phyloP scores from a whole-genome alignment of 2,888 invertebrate genomes.

The Agriopis leucophaearia region DNA sequence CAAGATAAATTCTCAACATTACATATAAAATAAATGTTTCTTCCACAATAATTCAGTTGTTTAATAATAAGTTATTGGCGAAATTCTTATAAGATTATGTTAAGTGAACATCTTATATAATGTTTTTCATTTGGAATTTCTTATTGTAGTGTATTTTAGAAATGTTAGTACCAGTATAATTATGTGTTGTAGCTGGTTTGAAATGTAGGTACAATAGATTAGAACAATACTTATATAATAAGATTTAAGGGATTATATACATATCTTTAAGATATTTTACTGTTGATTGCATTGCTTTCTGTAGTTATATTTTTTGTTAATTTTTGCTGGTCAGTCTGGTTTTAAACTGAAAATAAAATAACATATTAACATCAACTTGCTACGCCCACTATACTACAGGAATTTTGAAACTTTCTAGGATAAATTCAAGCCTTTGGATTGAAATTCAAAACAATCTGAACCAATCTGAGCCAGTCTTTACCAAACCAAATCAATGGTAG shows the following conservation, averaged over 20 bases:
- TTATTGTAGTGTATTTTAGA: slow-evolving; percentile 4
- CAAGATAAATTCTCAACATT: background rate
- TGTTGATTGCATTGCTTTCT: slow-evolving; percentile 1
- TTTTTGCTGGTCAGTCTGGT: background rate
- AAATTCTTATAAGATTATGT: background rate
- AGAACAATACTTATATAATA: background rate
- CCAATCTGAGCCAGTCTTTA: too few species aligned
- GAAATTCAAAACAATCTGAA: too few species aligned
- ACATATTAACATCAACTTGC: too few species aligned
- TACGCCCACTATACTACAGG: too few species aligned
- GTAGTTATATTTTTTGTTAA: background rate
- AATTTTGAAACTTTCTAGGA: too few species aligned
- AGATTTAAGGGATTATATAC: slow-evolving; percentile 6
- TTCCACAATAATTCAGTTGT: slow-evolving; percentile 1
- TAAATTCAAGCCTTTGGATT: too few species aligned
- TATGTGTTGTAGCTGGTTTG: background rate
- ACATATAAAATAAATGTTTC: background rate
- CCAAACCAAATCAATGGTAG: too few species aligned
- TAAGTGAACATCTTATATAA: background rate
- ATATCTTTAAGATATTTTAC: slow-evolving; percentile 1
- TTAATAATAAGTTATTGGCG: background rate
- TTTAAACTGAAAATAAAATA: too few species aligned
- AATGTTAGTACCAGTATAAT: slow-evolving; percentile 1
- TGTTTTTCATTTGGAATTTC: background rate
- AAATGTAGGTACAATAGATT: background rate